phyloP scores from a whole-genome alignment of 1,140 invertebrate species.

The Drosophila jambulina region DNA sequence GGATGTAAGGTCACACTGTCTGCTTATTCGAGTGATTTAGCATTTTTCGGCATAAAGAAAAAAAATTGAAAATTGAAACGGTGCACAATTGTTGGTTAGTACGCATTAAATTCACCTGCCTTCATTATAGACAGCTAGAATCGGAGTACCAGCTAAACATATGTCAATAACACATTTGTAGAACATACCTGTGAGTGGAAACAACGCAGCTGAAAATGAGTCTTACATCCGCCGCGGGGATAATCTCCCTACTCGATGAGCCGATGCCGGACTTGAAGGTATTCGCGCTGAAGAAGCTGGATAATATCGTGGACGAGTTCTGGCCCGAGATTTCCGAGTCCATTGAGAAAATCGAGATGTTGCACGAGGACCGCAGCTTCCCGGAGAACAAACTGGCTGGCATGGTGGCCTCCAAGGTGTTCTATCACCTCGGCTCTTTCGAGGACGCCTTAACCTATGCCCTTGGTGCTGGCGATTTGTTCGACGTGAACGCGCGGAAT shows the following conservation, averaged over 20 bases:
- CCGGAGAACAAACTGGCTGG: conserved; percentile 96
- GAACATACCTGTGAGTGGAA: conserved; percentile 56
- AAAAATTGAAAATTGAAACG: conserved; percentile 64
- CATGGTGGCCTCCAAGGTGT: conserved; percentile 99
- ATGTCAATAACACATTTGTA: conserved; percentile 52
- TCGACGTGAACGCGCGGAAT: conserved; percentile 96
- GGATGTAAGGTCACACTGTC: conserved; percentile 21
- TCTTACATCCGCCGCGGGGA: conserved; percentile 91
- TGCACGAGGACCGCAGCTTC: conserved; percentile 97
- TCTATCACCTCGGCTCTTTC: conserved; percentile 98
- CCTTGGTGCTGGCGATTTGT: conserved; percentile 95
- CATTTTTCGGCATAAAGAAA: conserved; percentile 77
- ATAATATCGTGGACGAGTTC: conserved; percentile 98
- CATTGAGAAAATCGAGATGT: conserved; percentile 98
- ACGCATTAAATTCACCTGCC: conserved; percentile 21
- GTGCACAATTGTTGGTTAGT: conserved; percentile 70
- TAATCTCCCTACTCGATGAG: conserved; percentile 98
- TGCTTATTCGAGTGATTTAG: conserved; percentile 69
- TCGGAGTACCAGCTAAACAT: conserved; percentile 40
- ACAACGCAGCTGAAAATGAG: conserved; percentile 73
- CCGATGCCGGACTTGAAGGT: conserved; percentile 96
- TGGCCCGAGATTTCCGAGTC: conserved; percentile 99
- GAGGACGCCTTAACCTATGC: conserved; percentile 98
- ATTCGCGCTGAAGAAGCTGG: conserved; percentile 95
- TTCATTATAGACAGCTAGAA: not conserved